Base-by-base conservation (phyloP, 2,113 vertebrate genomes). In the Marcusenius ussheri region DNA sequence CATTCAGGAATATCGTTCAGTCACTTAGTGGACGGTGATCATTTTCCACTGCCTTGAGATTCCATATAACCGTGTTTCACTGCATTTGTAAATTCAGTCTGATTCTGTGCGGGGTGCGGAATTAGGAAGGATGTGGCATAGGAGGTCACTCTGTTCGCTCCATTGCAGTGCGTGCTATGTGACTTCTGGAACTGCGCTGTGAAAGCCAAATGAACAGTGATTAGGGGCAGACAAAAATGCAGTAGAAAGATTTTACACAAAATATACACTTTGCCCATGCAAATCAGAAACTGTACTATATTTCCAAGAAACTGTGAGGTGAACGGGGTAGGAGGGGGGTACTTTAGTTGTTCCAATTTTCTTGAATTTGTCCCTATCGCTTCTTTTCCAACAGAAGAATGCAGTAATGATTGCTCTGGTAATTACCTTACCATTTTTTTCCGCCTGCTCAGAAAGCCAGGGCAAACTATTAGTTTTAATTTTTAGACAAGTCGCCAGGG, bases 381-480 rank as follows among this genome's bases (percentile, higher is more conserved):
- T 15, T 88, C 87, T 88, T 90, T 90, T 90, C 80, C 87, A 83
- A 17, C 66, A 49, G 84, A 87, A 88, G 90, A 88, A 88, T 90
- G 87, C 42, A 46, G 90, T 88, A 88, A 88, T 90, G 70, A 90
- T 88, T 88, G 70, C 90, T 83, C 35, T 45, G 21, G 87, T 83
- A 90, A 90, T 90, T 90, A 83, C 87, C 9, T n/a, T 47, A 53
- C 87, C 90, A 83, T 90, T 90, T 88, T 88, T 88, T 88, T 88
- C 90, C 87, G 87, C 86, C 70, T 90, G 74, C 86, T 83, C 74
- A 50, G 77, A 90, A 77, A 49, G 90, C 66, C 84, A 45, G 85
- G 85, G 85, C 62, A 87, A 77, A 89, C 89, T 89, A 90, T 90
- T 91, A 91, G 85, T 89, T 87, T 87, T 87, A 90, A 90, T 91